Base-by-base conservation (phyloP, 1,140 invertebrate species). In the Philaenus spumarius region DNA sequence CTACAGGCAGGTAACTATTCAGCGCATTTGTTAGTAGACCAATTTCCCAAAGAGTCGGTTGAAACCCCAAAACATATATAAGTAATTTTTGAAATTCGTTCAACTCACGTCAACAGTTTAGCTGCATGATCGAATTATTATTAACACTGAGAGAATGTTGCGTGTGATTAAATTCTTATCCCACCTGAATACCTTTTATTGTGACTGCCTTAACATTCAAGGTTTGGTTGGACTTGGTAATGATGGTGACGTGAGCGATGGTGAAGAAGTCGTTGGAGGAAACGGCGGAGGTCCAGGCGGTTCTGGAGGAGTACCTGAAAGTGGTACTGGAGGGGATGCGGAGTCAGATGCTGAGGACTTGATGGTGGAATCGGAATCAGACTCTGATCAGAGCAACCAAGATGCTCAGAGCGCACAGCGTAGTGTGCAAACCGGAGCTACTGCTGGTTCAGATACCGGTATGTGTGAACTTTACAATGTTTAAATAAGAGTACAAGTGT, bases 361-460 rank as follows among this genome's bases (percentile, higher is more conserved):
- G 14, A 71, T 94, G 3, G 95, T 91, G 0, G 95, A 98, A 68
- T 94, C 91, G 22, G 95, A 97, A 71, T 95, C 91, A 2, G 94
- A 97, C 71, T 94, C 95, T 68, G 95, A 95, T 75, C 91, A 95
- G 67, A 95, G 92, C 63, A 91, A 93, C 69, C 90, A 93, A 68
- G 93, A 95, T 67, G 83, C 88, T 1, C 77, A 79, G 0, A 81
- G 81, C 6, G 84, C 88, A 17, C 92, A 95, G 71, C 77, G 93
- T 43, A 93, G 89, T 68, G 90, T 93, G 7, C 92, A 94, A 69
- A 92, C 93, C 12, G 90, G 92, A 26, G 91, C 92, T 12, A 93
- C 91, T 9, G 91, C 90, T 58, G 92, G 92, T 1, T 95, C 91
- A 2, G 89, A 92, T 70, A 89, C 87, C 67, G 89, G 87, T 87